Evolutionary conservation across 2,113 vertebrate species (phyloP), one percentile per base, ranked within the genome.

Genomic region (Mellivora capensis): DNA sequence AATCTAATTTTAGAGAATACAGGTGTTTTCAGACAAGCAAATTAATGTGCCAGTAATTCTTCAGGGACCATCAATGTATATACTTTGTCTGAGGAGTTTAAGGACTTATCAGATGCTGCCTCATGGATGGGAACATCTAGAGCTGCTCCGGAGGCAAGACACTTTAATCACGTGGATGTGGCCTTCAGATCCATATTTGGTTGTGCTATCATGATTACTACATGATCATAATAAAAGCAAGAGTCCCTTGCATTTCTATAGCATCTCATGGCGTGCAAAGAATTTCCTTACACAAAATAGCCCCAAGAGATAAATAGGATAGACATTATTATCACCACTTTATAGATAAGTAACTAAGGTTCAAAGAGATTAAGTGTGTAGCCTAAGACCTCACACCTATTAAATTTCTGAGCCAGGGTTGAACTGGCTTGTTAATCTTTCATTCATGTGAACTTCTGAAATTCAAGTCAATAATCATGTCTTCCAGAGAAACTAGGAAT

Each of bases 1-100:
- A 94, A 81, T 79, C 97, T 97, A 96, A 97, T 96, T 97, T 96
- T 98, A 97, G 95, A 96, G 77, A 79, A 94, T 94, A 91, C 97
- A 97, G 96, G 97, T 97, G 97, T 96, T 97, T 86, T 83, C 67
- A 94, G 52, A 89, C 67, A 87, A 94, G 87, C 57, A 88, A 96
- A 97, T 94, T 69, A 97, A 95, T 85, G 86, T 88, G 84, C 84
- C 88, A 87, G 82, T 71, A 97, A 95, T 87, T 97, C 91, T 93
- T 91, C 57, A 72, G 96, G 52, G 93, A 85, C 86, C 15, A 61
- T 93, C 62, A 76, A 31, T 23, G 13, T 88, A 52, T 77, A 57
- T 39, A 85, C 52, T 88, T 89, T n/a, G 31, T 86, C 44, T 96
- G 86, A 93, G 83, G 80, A 91, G 47, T 72, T 81, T 94, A 91